These are phyloP conservation scores for Zingel zingel DNA, from an alignment of 2,113 vertebrate species.

Conservation along the genomic window DNA sequence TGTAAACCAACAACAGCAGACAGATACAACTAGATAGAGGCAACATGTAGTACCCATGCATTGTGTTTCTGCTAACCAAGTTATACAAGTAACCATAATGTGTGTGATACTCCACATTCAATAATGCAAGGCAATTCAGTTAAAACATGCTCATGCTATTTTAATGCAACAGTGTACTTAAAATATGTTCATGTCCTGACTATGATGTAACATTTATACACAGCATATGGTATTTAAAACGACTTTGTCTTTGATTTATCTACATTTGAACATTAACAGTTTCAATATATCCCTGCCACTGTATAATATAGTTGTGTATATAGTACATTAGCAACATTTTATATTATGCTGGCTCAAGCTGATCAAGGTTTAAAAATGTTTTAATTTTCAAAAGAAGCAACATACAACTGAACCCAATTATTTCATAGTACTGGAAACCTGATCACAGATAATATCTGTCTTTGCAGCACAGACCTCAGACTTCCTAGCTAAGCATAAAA, in stretches of 20 bases:
- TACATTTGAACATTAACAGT: conserved; percentile 7
- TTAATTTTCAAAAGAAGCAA: conserved; percentile 1
- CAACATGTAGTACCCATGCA: conserved; percentile 15
- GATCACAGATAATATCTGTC: conserved; percentile 1
- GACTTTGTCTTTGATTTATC: background rate
- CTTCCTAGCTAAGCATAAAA: conserved; percentile 25
- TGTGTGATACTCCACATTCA: background rate
- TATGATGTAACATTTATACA: conserved; percentile 24
- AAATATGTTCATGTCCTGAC: background rate
- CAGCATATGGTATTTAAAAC: conserved; percentile 23
- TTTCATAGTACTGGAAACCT: background rate
- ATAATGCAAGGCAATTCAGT: conserved; percentile 20
- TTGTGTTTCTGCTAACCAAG: conserved; percentile 43
- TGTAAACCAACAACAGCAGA: conserved; percentile 51
- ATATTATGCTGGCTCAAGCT: conserved; percentile 37
- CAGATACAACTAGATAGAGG: conserved; percentile 28
- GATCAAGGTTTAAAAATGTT: conserved; percentile 1
- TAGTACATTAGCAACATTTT: background rate
- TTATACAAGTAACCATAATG: background rate
- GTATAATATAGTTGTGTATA: background rate
- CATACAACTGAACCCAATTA: conserved; percentile 17
- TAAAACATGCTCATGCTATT: background rate
- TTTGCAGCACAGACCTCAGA: conserved; percentile 6
- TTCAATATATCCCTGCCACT: conserved; percentile 11
- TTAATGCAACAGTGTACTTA: background rate